Conservation (phyloP, 2,888 invertebrate genomes). For the Autographa gamma region DNA sequence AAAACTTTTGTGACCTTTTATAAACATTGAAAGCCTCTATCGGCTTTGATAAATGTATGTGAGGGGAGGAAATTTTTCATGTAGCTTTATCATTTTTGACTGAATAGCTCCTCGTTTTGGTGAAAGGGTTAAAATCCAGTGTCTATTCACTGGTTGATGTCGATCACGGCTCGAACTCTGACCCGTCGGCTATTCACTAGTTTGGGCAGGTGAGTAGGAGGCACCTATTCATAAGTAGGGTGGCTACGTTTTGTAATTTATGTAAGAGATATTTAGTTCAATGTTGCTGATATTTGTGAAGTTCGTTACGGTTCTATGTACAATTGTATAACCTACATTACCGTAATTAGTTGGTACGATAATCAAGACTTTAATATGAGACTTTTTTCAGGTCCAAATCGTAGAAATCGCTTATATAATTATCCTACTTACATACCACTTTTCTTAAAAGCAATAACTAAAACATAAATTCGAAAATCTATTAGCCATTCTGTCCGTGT, state of each 20-base stretch:
- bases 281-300: background rate
- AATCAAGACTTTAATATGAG: too few relatives aligned
- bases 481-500: too few relatives aligned
- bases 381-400: too few relatives aligned
- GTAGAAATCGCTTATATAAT: too few relatives aligned
- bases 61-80: constrained; percentile 19
- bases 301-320: background rate
- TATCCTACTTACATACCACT: too few relatives aligned
- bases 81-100: constrained; percentile 22
- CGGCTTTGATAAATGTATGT: constrained; percentile 24
- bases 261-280: background rate
- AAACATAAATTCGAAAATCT: too few relatives aligned
- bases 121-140: constrained; percentile 60
- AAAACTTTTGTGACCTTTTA: constrained; percentile 4
- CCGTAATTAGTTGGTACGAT: too few relatives aligned
- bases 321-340: too few relatives aligned
- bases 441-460: too few relatives aligned
- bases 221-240: constrained; percentile 60
- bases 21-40: constrained; percentile 13
- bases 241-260: constrained; percentile 24
- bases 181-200: constrained; percentile 64
- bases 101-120: constrained; percentile 33
- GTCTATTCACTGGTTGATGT: constrained; percentile 62
- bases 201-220: constrained; percentile 62
- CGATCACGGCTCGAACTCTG: constrained; percentile 60